A percentile compares a stretch with the other conserved stretches of the same genome.
These are phyloP conservation scores for Andrena fulva DNA, from an alignment of 2,888 invertebrate genomes.

Conservation along the genomic window DNA sequence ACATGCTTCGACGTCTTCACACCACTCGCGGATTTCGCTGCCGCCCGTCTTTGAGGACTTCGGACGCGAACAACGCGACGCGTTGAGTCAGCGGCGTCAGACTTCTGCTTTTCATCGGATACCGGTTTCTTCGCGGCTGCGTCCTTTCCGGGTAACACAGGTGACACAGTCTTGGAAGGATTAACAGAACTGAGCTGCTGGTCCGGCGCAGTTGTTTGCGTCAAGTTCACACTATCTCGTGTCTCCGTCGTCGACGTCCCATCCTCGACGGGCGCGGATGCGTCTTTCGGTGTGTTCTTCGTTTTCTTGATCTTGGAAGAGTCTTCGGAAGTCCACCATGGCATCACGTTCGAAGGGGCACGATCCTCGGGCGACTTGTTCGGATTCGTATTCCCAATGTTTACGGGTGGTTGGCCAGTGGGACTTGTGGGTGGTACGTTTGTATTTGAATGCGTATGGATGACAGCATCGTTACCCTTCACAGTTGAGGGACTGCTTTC, in stretches of 20 bases:
- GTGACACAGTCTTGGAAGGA: background rate
- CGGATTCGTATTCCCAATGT: background rate
- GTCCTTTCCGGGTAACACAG: background rate
- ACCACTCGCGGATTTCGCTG: background rate
- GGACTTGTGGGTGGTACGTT: background rate
- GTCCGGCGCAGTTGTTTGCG: background rate
- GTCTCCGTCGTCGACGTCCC: too few relatives aligned
- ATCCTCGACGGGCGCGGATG: accelerated
- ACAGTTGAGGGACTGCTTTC: background rate
- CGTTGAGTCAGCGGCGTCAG: background rate
- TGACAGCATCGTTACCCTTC: background rate
- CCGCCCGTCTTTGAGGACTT: background rate
- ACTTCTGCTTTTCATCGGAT: background rate
- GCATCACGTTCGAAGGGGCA: slow-evolving; percentile 49
- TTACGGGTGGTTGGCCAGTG: background rate
- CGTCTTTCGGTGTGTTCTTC: background rate
- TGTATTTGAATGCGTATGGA: background rate
- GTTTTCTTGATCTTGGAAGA: slow-evolving; percentile 55
- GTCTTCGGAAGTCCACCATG: slow-evolving; percentile 70
- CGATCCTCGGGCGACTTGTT: slow-evolving; percentile 18
- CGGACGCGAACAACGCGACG: background rate
- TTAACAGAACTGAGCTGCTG: background rate
- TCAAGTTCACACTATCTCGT: accelerated
- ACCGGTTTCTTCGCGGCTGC: background rate
- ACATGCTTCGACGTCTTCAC: background rate